Base-by-base conservation (phyloP, 2,888 invertebrate species). In the Lepidochrysops patricia region DNA sequence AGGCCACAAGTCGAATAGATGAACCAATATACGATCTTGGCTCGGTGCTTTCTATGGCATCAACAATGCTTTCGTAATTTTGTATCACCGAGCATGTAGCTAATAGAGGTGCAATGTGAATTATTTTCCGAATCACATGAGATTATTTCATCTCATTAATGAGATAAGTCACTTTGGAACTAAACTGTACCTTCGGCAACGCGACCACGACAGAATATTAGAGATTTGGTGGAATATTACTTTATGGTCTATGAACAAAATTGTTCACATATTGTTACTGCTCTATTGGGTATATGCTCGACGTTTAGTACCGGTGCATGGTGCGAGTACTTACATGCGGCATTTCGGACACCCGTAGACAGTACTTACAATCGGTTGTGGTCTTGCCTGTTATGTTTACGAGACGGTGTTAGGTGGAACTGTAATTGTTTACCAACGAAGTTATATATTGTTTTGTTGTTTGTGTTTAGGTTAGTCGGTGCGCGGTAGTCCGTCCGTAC, bases 361-460 rank as follows among this genome's bases (percentile, higher is more conserved):
- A 88, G 89, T 89, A 90, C 89, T 89, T 89, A 89, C 85, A 89
- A 88, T 89, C 84, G 89, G 90, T 90, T 90, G 89, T 90, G 90
- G 89, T 90, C 90, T 90, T 90, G 90, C 90, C 89, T 89, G 87
- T 87, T 89, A 90, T 87, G 88, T 88, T 87, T 81, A 86, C 82
- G 75, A 83, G 84, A 84, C 81, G 79, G 77, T 82, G 79, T 82
- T 81, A 78, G 81, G 80, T 81, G 84, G 83, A 84, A 82, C 79
- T 84, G 84, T 85, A 87, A 82, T 86, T 82, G 84, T 87, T 86
- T 87, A 89, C 88, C 89, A 89, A 89, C 88, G 88, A 89, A 88
- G 80, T 82, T 77, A 73, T 76, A 66, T 71, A 67, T 77, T 83
- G 77, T 84, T 85, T 77, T 86, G 79, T 83, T 83, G 74, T 72